These are phyloP conservation scores for Drepanosiphum platanoidis DNA, from an alignment of 2,888 invertebrate genomes.

Conservation along the genomic window DNA sequence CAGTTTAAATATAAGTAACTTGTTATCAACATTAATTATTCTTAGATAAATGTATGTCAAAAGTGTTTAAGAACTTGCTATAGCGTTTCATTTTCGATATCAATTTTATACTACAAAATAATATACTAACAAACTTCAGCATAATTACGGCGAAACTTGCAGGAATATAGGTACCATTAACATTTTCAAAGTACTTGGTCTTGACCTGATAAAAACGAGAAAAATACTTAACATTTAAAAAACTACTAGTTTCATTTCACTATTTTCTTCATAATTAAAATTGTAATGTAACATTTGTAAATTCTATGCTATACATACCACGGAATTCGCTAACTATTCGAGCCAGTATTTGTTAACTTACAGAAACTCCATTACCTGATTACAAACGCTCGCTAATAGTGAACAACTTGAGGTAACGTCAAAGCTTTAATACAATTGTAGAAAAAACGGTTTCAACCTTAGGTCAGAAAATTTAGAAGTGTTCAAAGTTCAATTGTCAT, in stretches of 20 bases:
- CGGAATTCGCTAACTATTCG: too few species aligned
- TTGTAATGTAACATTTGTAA: background rate
- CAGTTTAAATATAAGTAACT: too few species aligned
- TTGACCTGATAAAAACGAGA: background rate
- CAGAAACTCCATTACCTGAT: too few species aligned
- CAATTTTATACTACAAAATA: background rate
- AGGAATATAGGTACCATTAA: background rate
- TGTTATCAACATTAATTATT: background rate
- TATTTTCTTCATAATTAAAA: background rate
- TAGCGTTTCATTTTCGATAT: background rate
- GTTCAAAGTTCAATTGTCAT: too few species aligned
- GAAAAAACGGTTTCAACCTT: too few species aligned
- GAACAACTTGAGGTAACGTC: too few species aligned
- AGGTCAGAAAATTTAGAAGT: too few species aligned
- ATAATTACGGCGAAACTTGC: conserved; percentile 13
- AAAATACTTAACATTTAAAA: background rate
- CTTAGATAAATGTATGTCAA: too few species aligned
- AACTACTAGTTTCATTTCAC: background rate
- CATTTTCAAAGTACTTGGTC: background rate
- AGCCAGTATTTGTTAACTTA: too few species aligned
- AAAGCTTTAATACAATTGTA: too few species aligned
- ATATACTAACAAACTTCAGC: conserved; percentile 19
- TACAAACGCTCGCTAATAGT: too few species aligned
- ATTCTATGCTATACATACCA: too few species aligned
- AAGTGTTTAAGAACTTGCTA: background rate